Evolutionary conservation across 2,888 invertebrate genomes (phyloP), one percentile per base, ranked within the genome.

Genomic region (Cheilosia grossa): DNA sequence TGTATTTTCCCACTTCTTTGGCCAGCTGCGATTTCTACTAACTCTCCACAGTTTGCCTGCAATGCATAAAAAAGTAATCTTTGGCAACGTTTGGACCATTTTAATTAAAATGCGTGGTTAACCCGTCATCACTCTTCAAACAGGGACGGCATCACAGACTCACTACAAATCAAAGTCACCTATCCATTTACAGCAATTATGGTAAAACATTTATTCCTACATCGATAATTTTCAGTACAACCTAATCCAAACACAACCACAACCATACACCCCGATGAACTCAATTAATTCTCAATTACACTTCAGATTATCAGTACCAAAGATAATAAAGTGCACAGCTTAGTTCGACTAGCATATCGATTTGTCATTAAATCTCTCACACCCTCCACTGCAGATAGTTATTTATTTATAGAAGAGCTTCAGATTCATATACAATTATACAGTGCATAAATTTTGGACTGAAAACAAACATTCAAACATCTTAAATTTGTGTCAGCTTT

Each of bases 251-350:
- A 42, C 53, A 66, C 24, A 37, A 24, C 42, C 24, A 17, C 17
- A 47, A 40, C 4, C 17, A 66, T 15, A 15, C 33, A 40, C 15
- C 40, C 15, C 27, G n/a, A 19, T 37, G 47, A 51, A 72, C 61
- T 42, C 30, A 61, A 53, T 61, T 61, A 72, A 72, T 53, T 53
- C 53, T 30, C 33, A 61, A 61, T 61, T 72, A 30, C 53, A 51
- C 30, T 49, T 33, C 59, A 61, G 49, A 61, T 53, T 51, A 61
- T 61, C 51, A 40, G 15, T 33, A 30, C 21, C 21, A 2, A 24
- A 53, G 61, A 61, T 74, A 74, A 74, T 74, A 54, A 74, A 74
- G 27, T 54, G 56, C 64, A 56, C 40, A 42, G 30, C 56, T 56
- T 37, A 66, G 37, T 27, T 33, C 33, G 47, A 42, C 30, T 40